Evolutionary conservation across 2,113 vertebrate species (phyloP).

Genomic region (Corythoichthys intestinalis): DNA sequence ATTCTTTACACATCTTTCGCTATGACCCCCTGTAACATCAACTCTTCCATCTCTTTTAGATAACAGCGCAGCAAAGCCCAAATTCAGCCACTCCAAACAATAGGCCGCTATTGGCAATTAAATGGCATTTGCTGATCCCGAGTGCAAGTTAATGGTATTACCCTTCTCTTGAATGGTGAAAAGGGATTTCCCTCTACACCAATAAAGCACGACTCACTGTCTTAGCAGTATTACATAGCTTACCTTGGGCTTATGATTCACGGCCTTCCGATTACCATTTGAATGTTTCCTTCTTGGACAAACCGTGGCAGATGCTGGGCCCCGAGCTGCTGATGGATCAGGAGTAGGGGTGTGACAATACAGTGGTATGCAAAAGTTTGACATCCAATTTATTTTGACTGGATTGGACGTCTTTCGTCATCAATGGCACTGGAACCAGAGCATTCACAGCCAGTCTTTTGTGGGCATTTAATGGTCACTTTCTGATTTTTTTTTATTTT

Average conservation of each 20-base stretch:
- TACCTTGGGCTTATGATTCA: conserved; percentile 80
- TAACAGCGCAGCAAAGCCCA: conserved; percentile 57
- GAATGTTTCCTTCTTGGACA: conserved; percentile 70
- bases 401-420: too few relatives aligned
- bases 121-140: conserved; percentile 77
- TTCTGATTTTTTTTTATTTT: too few relatives aligned
- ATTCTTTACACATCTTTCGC: conserved; percentile 72
- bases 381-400: too few relatives aligned
- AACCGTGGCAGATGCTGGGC: conserved; percentile 56
- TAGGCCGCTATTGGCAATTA: conserved; percentile 77
- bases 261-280: conserved; percentile 75
- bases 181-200: conserved; percentile 76
- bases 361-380: too few relatives aligned
- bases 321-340: conserved; percentile 44
- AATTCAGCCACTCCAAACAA: conserved; percentile 74
- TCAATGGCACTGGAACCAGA: too few relatives aligned
- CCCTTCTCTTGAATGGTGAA: conserved; percentile 74
- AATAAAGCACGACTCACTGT: conserved; percentile 78
- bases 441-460: too few relatives aligned
- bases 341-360: conserved; percentile 19
- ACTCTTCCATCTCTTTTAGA: conserved; percentile 54
- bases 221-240: conserved; percentile 81
- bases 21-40: conserved; percentile 68
- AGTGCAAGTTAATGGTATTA: conserved; percentile 81
- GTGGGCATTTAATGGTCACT: too few relatives aligned